Evolutionary conservation across 2,888 invertebrate genomes (phyloP).

Genomic region (Apamea crenata): DNA sequence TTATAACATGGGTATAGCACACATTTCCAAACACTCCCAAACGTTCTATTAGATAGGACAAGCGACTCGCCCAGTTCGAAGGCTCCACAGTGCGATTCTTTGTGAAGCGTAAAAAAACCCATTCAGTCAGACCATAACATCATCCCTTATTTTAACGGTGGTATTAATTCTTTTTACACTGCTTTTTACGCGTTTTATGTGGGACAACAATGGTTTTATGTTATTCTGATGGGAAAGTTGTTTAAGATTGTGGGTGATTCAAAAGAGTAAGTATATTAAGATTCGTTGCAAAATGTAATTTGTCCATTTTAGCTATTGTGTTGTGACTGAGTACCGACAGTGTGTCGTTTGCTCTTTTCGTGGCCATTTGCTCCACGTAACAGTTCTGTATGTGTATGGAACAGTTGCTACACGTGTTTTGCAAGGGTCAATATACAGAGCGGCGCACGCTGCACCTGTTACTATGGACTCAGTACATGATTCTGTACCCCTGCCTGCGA

Average conservation of each 20-base stretch:
- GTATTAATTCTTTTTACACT: conserved; percentile 72
- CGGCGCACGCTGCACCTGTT: background rate
- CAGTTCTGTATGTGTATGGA: no score
- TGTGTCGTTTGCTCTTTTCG: background rate
- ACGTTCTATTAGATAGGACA: background rate
- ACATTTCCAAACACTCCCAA: background rate
- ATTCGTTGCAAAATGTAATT: conserved; percentile 12
- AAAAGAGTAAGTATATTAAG: conserved; percentile 12
- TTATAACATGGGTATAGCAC: background rate
- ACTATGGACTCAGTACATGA: background rate
- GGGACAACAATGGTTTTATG: conserved; percentile 70
- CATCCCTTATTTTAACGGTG: conserved; percentile 73
- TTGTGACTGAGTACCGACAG: background rate
- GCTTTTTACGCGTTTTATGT: conserved; percentile 68
- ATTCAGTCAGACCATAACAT: conserved; percentile 70
- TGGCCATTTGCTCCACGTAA: background rate
- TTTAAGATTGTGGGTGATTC: conserved; percentile 22
- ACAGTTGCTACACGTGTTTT: background rate
- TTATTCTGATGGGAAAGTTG: conserved; percentile 55
- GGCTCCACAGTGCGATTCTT: conserved; percentile 39
- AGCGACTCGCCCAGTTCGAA: conserved; percentile 51
- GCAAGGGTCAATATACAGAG: background rate
- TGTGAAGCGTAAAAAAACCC: conserved; percentile 70
- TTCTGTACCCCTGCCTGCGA: no score
- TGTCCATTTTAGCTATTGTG: conserved; percentile 4